Evolutionary conservation across 2,113 vertebrate genomes (phyloP).

Genomic region (Trachemys scripta): DNA sequence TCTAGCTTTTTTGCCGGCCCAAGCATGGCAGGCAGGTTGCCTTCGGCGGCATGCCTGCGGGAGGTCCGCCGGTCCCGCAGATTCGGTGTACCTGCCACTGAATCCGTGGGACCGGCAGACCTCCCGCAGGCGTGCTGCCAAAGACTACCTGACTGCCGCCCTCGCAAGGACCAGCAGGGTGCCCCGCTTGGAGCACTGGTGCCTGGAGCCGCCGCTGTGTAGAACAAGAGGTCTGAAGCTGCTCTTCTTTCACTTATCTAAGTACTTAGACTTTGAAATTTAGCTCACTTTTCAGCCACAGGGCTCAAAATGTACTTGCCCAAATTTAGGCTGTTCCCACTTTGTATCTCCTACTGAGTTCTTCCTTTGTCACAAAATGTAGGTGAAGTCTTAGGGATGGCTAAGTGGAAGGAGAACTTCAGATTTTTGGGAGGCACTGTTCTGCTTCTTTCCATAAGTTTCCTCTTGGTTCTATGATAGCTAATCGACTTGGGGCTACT

Average conservation of each 20-base stretch:
- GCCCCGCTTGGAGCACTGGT: too few species aligned
- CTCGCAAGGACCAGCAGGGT: too few species aligned
- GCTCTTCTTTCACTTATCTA: background rate
- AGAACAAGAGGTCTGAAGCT: background rate
- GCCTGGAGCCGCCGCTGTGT: background rate
- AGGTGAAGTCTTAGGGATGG: background rate
- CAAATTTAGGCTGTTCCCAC: background rate
- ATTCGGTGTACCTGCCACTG: too few species aligned
- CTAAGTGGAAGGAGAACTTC: background rate
- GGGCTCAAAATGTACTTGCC: background rate
- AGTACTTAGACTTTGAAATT: constrained; percentile 4
- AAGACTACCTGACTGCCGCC: too few species aligned
- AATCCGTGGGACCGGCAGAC: too few species aligned
- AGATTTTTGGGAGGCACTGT: background rate
- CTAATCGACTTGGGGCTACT: constrained; percentile 15
- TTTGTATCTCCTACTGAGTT: background rate
- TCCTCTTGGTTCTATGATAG: background rate
- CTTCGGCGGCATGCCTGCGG: too few species aligned
- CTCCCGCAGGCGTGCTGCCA: too few species aligned
- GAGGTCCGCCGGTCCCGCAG: too few species aligned
- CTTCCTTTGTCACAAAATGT: background rate
- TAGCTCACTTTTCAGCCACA: background rate
- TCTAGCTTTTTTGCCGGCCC: too few species aligned
- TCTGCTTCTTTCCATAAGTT: background rate
- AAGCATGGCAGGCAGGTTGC: too few species aligned